A percentile compares a stretch with the other conserved stretches of the same genome.
phyloP scores from a whole-genome alignment of 2,888 invertebrate species.

The Brenthis hecate region DNA sequence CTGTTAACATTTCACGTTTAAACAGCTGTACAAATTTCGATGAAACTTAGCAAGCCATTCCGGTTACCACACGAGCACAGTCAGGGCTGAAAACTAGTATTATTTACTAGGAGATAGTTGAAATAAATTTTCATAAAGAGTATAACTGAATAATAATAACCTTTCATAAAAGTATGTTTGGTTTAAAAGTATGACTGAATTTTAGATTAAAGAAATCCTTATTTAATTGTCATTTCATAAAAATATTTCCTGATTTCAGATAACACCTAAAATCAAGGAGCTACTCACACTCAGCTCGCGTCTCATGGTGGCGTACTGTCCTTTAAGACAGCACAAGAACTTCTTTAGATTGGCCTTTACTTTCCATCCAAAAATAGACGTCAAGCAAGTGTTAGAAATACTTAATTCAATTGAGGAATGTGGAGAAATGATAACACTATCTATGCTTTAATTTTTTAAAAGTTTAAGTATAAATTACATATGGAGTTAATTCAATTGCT shows the following conservation, averaged over 20 bases:
- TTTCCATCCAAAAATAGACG: conserved; percentile 85
- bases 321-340: conserved; percentile 85
- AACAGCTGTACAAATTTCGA: too few relatives aligned
- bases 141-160: too few relatives aligned
- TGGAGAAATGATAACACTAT: conserved; percentile 68
- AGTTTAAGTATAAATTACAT: too few relatives aligned
- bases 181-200: too few relatives aligned
- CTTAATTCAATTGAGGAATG: conserved; percentile 84
- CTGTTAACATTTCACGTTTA: too few relatives aligned
- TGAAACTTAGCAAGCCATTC: too few relatives aligned
- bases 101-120: too few relatives aligned
- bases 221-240: too few relatives aligned
- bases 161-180: too few relatives aligned
- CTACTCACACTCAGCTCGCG: conserved; percentile 84
- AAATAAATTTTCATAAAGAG: too few relatives aligned
- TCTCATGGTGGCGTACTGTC: conserved; percentile 90
- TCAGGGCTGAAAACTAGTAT: conserved; percentile 15
- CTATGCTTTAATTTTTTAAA: conserved; percentile 41
- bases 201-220: not conserved
- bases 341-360: conserved; percentile 90
- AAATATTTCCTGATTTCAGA: conserved; percentile 55
- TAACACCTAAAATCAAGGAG: conserved; percentile 88
- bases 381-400: conserved; percentile 83
- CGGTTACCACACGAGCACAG: not conserved
- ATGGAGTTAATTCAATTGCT: too few relatives aligned